Evolutionary conservation across 2,797 vertebrate species (phyloP).

Genomic region (Phataginus tricuspis): DNA sequence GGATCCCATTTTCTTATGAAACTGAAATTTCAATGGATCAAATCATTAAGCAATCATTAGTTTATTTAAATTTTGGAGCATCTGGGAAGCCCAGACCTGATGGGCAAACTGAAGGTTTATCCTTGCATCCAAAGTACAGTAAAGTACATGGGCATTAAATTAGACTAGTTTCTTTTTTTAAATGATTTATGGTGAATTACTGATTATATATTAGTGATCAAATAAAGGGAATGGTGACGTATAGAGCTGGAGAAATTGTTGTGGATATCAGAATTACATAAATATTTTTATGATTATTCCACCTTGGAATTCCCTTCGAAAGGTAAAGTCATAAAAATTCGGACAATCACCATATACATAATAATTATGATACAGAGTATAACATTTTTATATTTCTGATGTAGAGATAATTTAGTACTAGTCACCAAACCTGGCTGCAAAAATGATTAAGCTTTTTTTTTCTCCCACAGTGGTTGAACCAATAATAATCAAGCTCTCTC

Average conservation of each 20-base stretch:
- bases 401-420: neutral
- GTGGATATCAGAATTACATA: neutral
- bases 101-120: neutral
- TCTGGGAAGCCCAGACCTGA: neutral
- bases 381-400: constrained; percentile 13
- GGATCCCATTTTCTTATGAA: constrained; percentile 23
- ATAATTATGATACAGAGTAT: neutral
- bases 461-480: neutral
- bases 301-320: neutral
- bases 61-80: neutral
- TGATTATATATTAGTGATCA: neutral
- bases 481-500: neutral
- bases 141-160: neutral
- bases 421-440: neutral
- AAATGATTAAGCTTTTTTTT: neutral
- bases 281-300: neutral
- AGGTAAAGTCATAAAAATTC: neutral
- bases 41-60: neutral
- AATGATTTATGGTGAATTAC: neutral
- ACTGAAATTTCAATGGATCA: neutral
- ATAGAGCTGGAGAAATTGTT: neutral
- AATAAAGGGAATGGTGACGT: neutral
- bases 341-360: neutral
- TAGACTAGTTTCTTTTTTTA: neutral
- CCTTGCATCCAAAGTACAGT: neutral